Base-by-base conservation (phyloP, 2,113 vertebrate species). In the Jacana jacana region DNA sequence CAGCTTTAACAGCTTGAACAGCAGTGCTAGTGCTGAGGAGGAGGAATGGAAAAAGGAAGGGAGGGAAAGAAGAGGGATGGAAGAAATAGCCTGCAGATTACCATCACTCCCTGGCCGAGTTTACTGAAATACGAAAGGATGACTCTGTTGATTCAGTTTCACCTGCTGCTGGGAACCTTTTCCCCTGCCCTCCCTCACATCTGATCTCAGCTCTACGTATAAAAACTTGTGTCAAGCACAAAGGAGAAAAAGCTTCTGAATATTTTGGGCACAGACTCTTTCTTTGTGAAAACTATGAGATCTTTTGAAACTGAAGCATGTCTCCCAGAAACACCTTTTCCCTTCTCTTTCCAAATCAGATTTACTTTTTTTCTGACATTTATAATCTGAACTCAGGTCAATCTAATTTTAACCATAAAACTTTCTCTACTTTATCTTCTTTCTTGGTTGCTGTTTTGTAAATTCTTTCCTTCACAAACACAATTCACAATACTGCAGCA, bases 51-150 rank as follows among this genome's bases (percentile, higher is more conserved):
- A 7, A 72, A 61, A 17, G 55, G n/a, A 64, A 73, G 27, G 19
- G 31, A 77, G 23, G 33, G 73, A 37, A 19, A 60, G 44, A 48
- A 51, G 33, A 64, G 17, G 28, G 10, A 76, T 28, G 39, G 61
- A 66, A 73, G 88, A 83, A 80, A 69, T 35, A 89, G 31, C 25
- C 24, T 91, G 46, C 61, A 84, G n/a, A 75, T 92, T 73, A 37
- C 13, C 78, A 61, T 78, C 76, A 75, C 54, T 85, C 39, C 52
- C 40, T 94, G 60, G 64, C n/a, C 8, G 40, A 93, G 51, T 66
- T 75, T 86, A 91, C 82, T 75, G 63, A 95, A 96, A 90, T 94
- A 55, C 39, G 39, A 75, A 97, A 93, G 44, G 80, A 96, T 91
- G 63, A 73, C 28, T 88, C n/a, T 28, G 27, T 66, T 81, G 40